phyloP scores from a whole-genome alignment of 2,888 invertebrate species.

The Drosophila pegasa region DNA sequence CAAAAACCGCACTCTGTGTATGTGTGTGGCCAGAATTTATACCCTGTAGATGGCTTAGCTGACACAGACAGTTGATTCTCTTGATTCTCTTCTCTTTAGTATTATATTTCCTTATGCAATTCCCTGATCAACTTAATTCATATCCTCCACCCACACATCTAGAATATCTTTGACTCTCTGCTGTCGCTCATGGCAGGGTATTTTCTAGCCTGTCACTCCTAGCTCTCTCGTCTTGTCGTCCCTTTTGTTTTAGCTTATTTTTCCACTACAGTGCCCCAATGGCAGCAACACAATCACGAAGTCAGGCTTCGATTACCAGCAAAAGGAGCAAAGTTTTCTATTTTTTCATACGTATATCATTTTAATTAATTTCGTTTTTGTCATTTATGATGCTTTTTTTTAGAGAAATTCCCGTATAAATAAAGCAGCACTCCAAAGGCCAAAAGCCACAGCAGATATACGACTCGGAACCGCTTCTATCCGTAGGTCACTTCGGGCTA shows the following conservation, averaged over 20 bases:
- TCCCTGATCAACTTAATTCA: neutral
- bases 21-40: neutral
- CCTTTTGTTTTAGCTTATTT: constrained; percentile 6
- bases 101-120: neutral
- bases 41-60: no score
- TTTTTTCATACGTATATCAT: constrained; percentile 11
- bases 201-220: neutral
- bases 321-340: constrained; percentile 2
- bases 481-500: neutral
- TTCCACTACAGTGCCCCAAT: neutral
- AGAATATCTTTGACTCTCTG: no score
- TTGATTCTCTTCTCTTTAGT: no score
- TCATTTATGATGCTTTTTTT: constrained; percentile 5
- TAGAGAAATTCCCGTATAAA: neutral
- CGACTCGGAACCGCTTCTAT: neutral
- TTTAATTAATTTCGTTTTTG: constrained; percentile 13
- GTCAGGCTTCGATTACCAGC: constrained; percentile 4
- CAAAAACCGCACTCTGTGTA: neutral
- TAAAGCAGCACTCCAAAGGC: constrained; percentile 1
- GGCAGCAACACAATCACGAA: constrained; percentile 11
- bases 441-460: neutral
- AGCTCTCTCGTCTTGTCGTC: neutral
- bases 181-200: no score
- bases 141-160: neutral
- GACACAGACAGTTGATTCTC: no score